These are phyloP conservation scores for Sinella curviseta DNA, from an alignment of 1,140 invertebrate species.

Conservation along the genomic window DNA sequence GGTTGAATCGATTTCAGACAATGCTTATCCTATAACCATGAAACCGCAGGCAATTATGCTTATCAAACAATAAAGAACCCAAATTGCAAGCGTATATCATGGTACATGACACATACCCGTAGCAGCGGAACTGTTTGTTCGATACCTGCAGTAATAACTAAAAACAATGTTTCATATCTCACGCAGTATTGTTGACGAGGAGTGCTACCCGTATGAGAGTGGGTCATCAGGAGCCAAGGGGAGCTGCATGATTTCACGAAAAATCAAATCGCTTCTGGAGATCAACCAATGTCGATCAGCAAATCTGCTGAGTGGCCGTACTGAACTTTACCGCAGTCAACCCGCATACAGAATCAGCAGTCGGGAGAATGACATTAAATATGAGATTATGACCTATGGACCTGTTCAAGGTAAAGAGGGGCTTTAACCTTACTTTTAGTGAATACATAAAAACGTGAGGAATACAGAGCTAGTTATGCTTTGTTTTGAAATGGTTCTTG, in stretches of 20 bases:
- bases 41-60: too few relatives aligned
- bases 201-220: conserved; percentile 77
- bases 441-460: too few relatives aligned
- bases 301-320: conserved; percentile 44
- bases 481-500: too few relatives aligned
- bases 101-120: too few relatives aligned
- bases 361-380: conserved; percentile 78
- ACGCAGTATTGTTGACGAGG: conserved; percentile 72
- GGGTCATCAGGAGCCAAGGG: conserved; percentile 56
- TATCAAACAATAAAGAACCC: too few relatives aligned
- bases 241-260: conserved; percentile 56
- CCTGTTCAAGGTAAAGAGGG: conserved; percentile 87
- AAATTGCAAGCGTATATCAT: too few relatives aligned
- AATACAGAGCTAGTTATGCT: too few relatives aligned
- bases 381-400: conserved; percentile 84
- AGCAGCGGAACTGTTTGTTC: too few relatives aligned
- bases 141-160: too few relatives aligned
- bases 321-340: conserved; percentile 69
- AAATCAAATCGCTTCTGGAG: conserved; percentile 45
- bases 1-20: too few relatives aligned
- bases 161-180: conserved; percentile 17
- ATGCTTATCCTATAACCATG: too few relatives aligned
- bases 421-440: too few relatives aligned
- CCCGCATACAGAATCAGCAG: conserved; percentile 80
- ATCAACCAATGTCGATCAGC: conserved; percentile 42